Conservation (phyloP, 2,797 vertebrate genomes). For the Cuculus canorus region DNA sequence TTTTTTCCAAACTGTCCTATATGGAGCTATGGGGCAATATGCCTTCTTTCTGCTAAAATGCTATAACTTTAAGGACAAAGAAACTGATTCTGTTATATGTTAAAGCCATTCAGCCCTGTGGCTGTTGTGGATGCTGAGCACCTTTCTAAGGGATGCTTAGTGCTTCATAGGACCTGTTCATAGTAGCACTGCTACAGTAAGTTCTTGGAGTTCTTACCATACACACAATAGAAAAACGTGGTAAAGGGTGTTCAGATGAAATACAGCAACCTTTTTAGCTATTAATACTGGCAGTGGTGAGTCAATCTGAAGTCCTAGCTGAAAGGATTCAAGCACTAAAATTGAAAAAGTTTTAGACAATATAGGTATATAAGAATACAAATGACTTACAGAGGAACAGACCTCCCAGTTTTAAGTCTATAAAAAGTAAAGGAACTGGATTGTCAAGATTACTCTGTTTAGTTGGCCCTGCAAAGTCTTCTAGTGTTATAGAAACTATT, state of each 20-base stretch:
- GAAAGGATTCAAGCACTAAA: conserved; percentile 13
- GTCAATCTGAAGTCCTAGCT: not conserved
- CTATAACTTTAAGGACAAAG: not conserved
- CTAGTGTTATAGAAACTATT: not conserved
- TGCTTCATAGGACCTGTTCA: not conserved
- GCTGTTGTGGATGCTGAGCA: not conserved
- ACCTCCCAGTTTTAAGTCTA: not conserved
- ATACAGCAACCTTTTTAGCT: not conserved
- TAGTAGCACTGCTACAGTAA: not conserved
- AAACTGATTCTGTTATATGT: not conserved
- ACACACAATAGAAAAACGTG: not conserved
- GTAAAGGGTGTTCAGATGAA: conserved; percentile 20
- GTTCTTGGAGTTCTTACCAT: not conserved
- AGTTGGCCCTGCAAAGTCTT: not conserved
- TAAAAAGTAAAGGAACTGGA: conserved; percentile 6
- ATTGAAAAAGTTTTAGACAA: conserved; percentile 43
- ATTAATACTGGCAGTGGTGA: not conserved
- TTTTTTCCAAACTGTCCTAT: not conserved
- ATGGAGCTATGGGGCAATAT: not conserved
- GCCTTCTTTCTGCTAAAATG: not conserved
- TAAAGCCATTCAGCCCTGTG: not conserved
- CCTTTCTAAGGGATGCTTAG: not conserved
- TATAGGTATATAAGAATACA: conserved; percentile 37
- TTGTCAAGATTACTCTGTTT: conserved; percentile 15
- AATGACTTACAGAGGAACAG: not conserved